A percentile compares a stretch with the other conserved stretches of the same genome.
These are phyloP conservation scores for Limenitis camilla DNA, from an alignment of 2,888 invertebrate species.

Conservation along the genomic window DNA sequence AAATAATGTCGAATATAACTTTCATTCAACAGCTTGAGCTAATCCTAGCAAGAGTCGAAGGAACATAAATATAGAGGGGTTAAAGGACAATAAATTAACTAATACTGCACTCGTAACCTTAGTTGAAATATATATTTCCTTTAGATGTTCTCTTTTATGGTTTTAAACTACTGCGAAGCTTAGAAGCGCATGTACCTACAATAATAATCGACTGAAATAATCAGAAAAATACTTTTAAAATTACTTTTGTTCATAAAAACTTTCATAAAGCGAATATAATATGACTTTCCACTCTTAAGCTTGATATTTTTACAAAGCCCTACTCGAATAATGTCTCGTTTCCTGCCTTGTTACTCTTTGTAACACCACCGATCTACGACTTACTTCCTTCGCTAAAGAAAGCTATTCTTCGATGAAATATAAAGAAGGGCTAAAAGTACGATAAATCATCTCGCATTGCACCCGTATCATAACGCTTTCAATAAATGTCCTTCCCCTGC, in stretches of 20 bases:
- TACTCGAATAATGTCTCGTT: slow-evolving; percentile 1
- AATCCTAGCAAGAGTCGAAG: not conserved
- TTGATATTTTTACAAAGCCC: not conserved
- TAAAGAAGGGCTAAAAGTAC: not conserved
- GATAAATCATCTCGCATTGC: slow-evolving; percentile 1
- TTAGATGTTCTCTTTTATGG: not conserved
- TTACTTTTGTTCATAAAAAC: not conserved
- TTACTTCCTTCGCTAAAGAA: slow-evolving; percentile 1
- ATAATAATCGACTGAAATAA: not conserved
- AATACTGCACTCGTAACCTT: not conserved
- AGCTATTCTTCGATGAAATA: not conserved
- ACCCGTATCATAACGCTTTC: not conserved
- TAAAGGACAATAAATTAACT: not conserved
- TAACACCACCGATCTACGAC: not conserved
- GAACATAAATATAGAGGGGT: not conserved
- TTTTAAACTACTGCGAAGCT: no score
- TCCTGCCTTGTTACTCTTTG: slow-evolving; percentile 7
- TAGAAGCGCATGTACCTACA: no score
- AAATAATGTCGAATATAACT: no score
- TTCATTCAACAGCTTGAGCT: no score
- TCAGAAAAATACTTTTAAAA: not conserved
- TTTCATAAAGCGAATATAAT: not conserved
- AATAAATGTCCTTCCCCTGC: not conserved
- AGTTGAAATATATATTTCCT: not conserved
- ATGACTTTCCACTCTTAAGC: not conserved